Conservation (phyloP, 2,797 vertebrate genomes). For the Leptodactylus fallax region DNA sequence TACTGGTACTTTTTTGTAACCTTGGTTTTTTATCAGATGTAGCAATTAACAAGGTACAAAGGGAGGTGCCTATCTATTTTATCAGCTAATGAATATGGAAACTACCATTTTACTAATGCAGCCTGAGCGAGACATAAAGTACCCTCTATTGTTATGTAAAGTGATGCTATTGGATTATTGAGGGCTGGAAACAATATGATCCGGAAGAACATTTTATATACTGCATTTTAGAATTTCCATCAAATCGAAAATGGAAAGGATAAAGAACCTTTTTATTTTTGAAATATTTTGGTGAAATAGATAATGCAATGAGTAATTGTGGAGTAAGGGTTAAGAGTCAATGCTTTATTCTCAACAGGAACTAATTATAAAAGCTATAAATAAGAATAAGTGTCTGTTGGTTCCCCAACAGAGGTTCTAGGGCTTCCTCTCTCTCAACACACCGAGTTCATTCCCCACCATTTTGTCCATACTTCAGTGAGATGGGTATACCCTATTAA, state of each 20-base stretch:
- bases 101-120: conserved; percentile 29
- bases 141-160: conserved; percentile 24
- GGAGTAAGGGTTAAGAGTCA: background rate
- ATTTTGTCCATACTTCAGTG: too few relatives aligned
- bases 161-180: background rate
- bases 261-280: background rate
- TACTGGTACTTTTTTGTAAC: background rate
- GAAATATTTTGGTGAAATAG: background rate
- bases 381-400: too few relatives aligned
- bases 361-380: background rate
- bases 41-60: conserved; percentile 42
- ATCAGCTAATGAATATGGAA: conserved; percentile 50
- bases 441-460: too few relatives aligned
- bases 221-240: background rate
- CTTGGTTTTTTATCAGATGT: conserved; percentile 30
- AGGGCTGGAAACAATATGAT: background rate
- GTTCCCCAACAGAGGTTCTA: too few relatives aligned
- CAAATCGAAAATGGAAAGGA: background rate
- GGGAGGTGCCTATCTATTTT: background rate
- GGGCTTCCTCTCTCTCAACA: too few relatives aligned
- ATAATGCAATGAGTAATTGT: background rate
- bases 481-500: too few relatives aligned
- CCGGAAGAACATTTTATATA: background rate
- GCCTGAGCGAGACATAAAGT: background rate
- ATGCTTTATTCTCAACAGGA: background rate